phyloP scores from a whole-genome alignment of 1,140 invertebrate species.

The Lepidotrigona ventralis region DNA sequence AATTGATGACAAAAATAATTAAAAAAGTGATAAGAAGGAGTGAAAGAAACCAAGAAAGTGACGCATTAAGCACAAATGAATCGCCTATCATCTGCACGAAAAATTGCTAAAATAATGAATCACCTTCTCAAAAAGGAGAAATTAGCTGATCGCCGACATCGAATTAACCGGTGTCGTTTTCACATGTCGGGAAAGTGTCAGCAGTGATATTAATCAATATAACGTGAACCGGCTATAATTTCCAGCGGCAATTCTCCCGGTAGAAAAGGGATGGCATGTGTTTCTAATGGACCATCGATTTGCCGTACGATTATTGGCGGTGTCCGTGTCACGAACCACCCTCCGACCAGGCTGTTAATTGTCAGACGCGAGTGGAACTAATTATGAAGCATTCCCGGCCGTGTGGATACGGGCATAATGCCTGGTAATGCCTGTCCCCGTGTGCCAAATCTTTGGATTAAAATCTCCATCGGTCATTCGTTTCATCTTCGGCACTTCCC shows the following conservation, averaged over 20 bases:
- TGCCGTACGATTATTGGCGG: conserved; percentile 49
- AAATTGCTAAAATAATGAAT: too few species aligned
- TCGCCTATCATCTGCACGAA: too few species aligned
- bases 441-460: not conserved
- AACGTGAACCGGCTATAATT: conserved; percentile 18
- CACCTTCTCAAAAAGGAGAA: too few species aligned
- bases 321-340: conserved; percentile 45
- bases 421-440: not conserved
- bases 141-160: too few species aligned
- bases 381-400: conserved; percentile 56
- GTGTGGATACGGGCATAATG: conserved; percentile 27
- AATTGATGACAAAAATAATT: too few species aligned
- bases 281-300: conserved; percentile 57
- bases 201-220: conserved; percentile 38
- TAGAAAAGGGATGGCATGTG: conserved; percentile 49
- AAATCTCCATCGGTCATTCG: too few species aligned
- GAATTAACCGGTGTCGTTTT: not conserved
- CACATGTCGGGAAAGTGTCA: not conserved
- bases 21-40: too few species aligned
- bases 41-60: too few species aligned
- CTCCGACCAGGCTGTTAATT: conserved; percentile 53
- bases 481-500: not conserved
- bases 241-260: conserved; percentile 35
- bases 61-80: too few species aligned
- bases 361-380: conserved; percentile 32